Evolutionary conservation across 2,113 vertebrate species (phyloP).

Genomic region (Bambusicola thoracicus): DNA sequence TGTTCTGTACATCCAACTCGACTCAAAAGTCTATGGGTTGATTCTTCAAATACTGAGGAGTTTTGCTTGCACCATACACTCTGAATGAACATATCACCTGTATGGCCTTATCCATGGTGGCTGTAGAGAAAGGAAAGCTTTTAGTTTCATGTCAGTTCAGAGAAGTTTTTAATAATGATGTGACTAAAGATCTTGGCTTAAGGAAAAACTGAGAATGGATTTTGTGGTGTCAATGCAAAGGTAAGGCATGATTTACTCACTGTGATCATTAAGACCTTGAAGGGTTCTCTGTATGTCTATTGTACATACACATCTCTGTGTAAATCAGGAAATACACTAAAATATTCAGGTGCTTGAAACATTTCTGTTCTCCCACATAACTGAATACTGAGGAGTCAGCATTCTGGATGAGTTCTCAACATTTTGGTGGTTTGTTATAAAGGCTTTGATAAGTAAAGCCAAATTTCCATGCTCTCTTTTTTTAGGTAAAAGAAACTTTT

Average conservation of each 20-base stretch:
- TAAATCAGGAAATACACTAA: neutral
- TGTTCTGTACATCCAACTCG: neutral
- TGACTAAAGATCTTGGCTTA: neutral
- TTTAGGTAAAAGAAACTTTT: neutral
- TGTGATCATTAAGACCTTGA: neutral
- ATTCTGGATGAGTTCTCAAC: neutral
- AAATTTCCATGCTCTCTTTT: neutral
- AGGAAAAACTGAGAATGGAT: neutral
- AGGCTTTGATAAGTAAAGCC: neutral
- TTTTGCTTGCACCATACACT: neutral
- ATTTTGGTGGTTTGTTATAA: neutral
- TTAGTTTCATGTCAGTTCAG: neutral
- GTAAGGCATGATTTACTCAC: neutral
- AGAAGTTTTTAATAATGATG: neutral
- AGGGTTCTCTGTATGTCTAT: neutral
- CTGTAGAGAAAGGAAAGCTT: neutral
- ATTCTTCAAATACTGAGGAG: neutral
- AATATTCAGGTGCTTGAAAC: neutral
- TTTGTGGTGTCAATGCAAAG: neutral
- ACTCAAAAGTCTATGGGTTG: neutral
- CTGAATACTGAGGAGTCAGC: neutral
- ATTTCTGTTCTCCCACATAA: neutral
- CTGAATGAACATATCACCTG: neutral
- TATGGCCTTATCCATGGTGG: neutral
- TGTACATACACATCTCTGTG: neutral